Percentiles rank a stretch among this genome's conserved stretches.
Evolutionary conservation across 2,113 vertebrate species (phyloP).

Genomic region (Cynopterus brachyotis): DNA sequence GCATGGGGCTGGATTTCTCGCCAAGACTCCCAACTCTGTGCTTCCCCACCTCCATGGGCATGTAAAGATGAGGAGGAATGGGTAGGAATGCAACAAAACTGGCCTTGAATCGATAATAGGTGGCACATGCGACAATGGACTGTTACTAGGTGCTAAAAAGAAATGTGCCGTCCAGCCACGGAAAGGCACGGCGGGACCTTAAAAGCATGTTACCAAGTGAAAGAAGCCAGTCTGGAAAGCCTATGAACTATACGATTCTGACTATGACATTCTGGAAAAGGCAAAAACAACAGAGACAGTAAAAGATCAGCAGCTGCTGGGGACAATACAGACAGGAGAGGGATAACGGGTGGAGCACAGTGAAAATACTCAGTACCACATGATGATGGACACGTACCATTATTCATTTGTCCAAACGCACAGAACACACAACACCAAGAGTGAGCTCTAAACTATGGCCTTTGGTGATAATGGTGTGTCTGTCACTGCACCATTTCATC

Average conservation of each 20-base stretch:
- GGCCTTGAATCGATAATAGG: background rate
- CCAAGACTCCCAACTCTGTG: background rate
- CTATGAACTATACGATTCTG: background rate
- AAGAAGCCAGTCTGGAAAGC: background rate
- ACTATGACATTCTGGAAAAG: background rate
- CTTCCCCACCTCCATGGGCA: too few species aligned
- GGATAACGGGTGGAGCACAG: background rate
- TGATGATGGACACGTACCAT: background rate
- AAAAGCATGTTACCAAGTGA: background rate
- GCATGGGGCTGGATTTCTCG: background rate
- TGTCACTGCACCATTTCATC: background rate
- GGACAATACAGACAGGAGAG: background rate
- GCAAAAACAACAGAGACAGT: background rate
- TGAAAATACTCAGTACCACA: background rate
- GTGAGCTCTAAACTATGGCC: background rate
- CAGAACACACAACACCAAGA: too few species aligned
- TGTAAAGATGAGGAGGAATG: background rate
- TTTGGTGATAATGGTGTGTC: fast-evolving
- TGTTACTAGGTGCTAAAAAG: background rate
- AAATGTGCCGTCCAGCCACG: background rate
- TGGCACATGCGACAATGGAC: background rate
- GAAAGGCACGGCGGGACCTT: background rate
- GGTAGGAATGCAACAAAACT: background rate
- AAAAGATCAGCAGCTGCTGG: background rate
- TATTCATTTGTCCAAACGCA: background rate